phyloP scores from a whole-genome alignment of 1,140 invertebrate genomes.

The Drosophila littoralis region DNA sequence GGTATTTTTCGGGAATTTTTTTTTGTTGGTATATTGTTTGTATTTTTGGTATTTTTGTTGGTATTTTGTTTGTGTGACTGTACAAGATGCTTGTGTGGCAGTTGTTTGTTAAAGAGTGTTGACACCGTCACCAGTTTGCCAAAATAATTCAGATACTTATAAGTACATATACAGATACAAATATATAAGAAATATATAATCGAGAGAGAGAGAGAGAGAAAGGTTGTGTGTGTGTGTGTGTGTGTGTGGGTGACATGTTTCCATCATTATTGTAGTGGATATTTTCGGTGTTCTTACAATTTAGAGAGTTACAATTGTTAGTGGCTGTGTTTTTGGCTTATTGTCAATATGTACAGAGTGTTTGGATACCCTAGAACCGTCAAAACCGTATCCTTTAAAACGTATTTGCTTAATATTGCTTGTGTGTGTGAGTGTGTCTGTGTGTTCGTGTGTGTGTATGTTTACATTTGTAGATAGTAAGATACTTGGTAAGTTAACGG shows the following conservation, averaged over 20 bases:
- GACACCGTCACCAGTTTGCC: slow-evolving; percentile 38
- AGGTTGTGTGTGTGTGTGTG: slow-evolving; percentile 18
- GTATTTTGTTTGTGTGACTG: slow-evolving; percentile 30
- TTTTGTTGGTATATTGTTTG: slow-evolving; percentile 10
- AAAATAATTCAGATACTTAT: slow-evolving; percentile 33
- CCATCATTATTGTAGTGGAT: slow-evolving; percentile 12
- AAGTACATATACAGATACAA: slow-evolving; percentile 35
- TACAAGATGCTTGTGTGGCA: slow-evolving; percentile 37
- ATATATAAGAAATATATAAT: not conserved
- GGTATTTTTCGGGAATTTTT: not conserved
- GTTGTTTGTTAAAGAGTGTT: slow-evolving; percentile 28
- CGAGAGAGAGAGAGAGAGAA: not conserved
- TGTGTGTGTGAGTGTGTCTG: slow-evolving; percentile 39
- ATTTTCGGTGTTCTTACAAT: slow-evolving; percentile 18
- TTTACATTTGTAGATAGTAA: slow-evolving; percentile 24
- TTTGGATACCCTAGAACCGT: slow-evolving; percentile 33
- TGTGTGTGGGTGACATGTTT: slow-evolving; percentile 17
- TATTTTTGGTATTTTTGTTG: slow-evolving; percentile 15
- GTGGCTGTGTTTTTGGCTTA: slow-evolving; percentile 29
- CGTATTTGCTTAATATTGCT: slow-evolving; percentile 5
- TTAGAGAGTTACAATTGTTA: slow-evolving; percentile 47
- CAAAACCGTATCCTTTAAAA: slow-evolving; percentile 19
- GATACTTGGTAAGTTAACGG: slow-evolving; percentile 43
- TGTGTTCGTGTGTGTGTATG: slow-evolving; percentile 25
- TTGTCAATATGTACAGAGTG: slow-evolving; percentile 50